Evolutionary conservation across 1,140 invertebrate species (phyloP).

Genomic region (Hylaeus anthracinus): DNA sequence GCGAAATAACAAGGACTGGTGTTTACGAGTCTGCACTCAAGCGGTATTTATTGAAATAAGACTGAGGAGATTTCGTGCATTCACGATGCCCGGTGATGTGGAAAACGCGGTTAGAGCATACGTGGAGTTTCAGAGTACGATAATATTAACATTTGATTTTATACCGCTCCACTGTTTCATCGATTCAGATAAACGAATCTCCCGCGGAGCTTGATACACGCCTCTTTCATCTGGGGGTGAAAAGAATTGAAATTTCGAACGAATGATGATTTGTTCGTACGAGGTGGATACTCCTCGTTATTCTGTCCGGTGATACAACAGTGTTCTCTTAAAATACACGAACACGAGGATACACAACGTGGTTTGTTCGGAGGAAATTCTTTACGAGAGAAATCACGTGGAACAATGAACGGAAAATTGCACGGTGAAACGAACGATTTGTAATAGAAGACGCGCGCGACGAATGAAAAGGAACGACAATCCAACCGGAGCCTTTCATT

Average conservation of each 20-base stretch:
- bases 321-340: not conserved
- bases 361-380: not conserved
- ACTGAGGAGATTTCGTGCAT: no score
- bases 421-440: not conserved
- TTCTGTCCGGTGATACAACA: not conserved
- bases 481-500: not conserved
- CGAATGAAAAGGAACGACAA: not conserved
- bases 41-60: no score
- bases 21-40: no score
- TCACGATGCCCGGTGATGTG: no score
- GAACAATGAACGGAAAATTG: conserved; percentile 31
- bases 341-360: no score
- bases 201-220: conserved; percentile 9
- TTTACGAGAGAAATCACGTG: conserved; percentile 2
- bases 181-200: not conserved
- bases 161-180: not conserved
- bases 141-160: no score
- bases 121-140: no score
- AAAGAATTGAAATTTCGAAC: not conserved
- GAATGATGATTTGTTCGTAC: not conserved
- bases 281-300: conserved; percentile 5
- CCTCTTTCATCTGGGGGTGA: not conserved
- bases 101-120: no score
- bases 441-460: not conserved
- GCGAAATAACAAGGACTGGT: no score